phyloP scores from a whole-genome alignment of 2,113 vertebrate species.

The Micronycteris hirsuta region DNA sequence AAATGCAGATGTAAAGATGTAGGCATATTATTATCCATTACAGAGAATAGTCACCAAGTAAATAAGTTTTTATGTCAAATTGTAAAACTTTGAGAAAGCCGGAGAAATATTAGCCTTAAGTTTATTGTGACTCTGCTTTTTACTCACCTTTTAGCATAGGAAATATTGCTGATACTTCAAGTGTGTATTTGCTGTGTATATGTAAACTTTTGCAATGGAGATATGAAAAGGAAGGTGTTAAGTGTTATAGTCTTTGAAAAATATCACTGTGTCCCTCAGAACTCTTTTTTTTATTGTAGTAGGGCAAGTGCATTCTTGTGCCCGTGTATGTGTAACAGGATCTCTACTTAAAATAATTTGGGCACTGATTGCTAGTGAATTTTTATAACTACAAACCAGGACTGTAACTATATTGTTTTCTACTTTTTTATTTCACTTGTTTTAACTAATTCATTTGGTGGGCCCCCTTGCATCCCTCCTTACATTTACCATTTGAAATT shows the following conservation, averaged over 20 bases:
- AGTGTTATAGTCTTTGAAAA: background rate
- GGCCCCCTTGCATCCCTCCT: background rate
- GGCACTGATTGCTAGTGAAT: background rate
- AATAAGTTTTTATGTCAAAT: slow-evolving; percentile 13
- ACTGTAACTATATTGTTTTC: background rate
- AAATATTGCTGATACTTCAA: slow-evolving; percentile 15
- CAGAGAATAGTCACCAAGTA: background rate
- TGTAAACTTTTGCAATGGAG: background rate
- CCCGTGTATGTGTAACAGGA: background rate
- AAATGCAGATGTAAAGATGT: background rate
- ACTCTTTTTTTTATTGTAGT: background rate
- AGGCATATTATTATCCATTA: background rate
- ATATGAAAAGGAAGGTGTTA: background rate
- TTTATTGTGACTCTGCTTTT: slow-evolving; percentile 9
- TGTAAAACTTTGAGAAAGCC: slow-evolving; percentile 5
- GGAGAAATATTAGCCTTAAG: background rate
- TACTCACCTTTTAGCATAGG: slow-evolving; percentile 6
- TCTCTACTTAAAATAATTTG: background rate
- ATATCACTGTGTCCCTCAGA: background rate
- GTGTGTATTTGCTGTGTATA: background rate
- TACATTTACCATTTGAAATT: background rate
- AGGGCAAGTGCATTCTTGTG: background rate
- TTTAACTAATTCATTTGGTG: background rate
- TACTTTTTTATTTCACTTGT: background rate
- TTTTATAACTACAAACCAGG: background rate